Base-by-base conservation (phyloP, 2,888 invertebrate genomes). In the Andrena flavipes region DNA sequence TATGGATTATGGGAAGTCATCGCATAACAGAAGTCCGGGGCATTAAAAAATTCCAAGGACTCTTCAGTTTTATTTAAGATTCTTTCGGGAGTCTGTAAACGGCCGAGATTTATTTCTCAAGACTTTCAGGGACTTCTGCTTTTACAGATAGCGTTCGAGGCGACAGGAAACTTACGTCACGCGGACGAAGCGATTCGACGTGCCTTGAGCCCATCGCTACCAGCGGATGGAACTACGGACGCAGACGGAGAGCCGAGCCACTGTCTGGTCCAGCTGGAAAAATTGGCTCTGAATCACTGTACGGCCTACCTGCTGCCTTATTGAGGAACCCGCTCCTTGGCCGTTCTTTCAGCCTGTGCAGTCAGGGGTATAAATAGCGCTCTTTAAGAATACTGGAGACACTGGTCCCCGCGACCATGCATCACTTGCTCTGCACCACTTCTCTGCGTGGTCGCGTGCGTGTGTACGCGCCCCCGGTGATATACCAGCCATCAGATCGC, bases 291-390 rank as follows among this genome's bases (percentile, higher is more conserved):
- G 92, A 92, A 91, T 92, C 92, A 92, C 90, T 88, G 88, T 85
- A 85, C 90, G 82, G 89, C 92, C 92, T 92, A 92, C 92, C 92
- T 91, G 91, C 90, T 91, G 90, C 92, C 92, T 91, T 93, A 92
- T 93, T 90, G 91, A 93, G 92, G 91, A 91, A 92, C 91, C 85
- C 90, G 91, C 91, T 92, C 84, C 84, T 74, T 78, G 80, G 78
- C 84, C 84, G 81, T 87, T 88, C 86, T 84, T 88, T 87, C 79
- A 84, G 85, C 72, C 86, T 82, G 82, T 88, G 86, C 86, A 90
- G 89, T 91, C 91, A 91, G 89, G 84, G 85, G 87, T 91, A 91
- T 91, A 91, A 91, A 91, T 91, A 91, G 91, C 87, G 82, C 84
- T 85, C 86, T 88, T 88, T 82, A 87, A 84, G 89, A 87, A 87